Evolutionary conservation across 2,797 vertebrate genomes (phyloP), one percentile per base, ranked within the genome.

Genomic region (Chelon auratus): DNA sequence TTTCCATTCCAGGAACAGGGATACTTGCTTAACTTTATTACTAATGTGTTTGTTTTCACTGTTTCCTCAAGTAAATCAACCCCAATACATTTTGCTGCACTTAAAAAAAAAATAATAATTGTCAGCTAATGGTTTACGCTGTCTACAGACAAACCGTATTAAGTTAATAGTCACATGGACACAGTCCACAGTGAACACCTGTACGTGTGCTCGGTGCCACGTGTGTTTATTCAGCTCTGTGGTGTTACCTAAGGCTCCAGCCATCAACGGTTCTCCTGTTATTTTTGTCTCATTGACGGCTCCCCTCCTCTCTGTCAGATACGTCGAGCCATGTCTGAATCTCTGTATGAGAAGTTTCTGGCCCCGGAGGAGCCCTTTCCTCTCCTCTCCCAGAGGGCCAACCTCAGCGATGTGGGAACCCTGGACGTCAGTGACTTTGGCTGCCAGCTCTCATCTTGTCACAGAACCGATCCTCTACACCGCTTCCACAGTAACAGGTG

Each of bases 341-440:
- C 95, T 87, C 92, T 96, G 63, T 96, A 97, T 50, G 96, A 97
- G 94, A 98, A 99, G 93, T 99, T 99, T 90, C 88, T 99, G 86
- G 93, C 97, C 48, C 97, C 97, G 0, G 97, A 98, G 89, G 97
- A 98, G 59, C 97, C 97, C 3, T 98, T 96, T 78, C 96, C 96
- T 33, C 91, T 97, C 74, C 94, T 97, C 65, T 96, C 95, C 54
- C 96, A 96, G 74, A 94, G 95, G 30, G 93, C 95, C 81, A 96
- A 95, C 91, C 94, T 96, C 81, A 97, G 96, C 68, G 97, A 99
- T 77, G 96, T 97, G 62, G 96, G 96, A 57, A 97, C 96, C 10
- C 86, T 98, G 89, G 97, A 99, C 52, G 96, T 96, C 83, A 98
- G 97, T 84, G 97, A 98, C 89, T 98, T 99, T 75, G 96, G 97